A percentile compares a stretch with the other conserved stretches of the same genome.
Evolutionary conservation across 2,113 vertebrate species (phyloP).

Genomic region (Spea multiplicata): DNA sequence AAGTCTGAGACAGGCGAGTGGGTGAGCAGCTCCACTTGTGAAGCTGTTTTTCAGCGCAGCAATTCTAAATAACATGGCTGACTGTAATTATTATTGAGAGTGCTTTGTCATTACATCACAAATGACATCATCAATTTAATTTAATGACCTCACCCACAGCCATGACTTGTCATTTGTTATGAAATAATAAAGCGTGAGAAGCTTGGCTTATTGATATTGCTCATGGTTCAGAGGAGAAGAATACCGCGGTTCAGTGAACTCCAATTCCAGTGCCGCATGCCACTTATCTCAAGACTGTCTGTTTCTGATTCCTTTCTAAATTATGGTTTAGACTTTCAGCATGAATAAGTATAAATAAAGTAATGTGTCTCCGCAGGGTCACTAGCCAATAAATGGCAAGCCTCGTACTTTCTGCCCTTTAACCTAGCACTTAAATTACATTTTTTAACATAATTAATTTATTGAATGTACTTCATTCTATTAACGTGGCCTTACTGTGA

Average conservation of each 20-base stretch:
- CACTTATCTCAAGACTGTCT: constrained; percentile 22
- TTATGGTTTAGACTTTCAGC: background rate
- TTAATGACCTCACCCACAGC: constrained; percentile 29
- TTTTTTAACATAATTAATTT: background rate
- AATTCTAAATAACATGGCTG: constrained; percentile 10
- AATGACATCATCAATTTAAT: constrained; percentile 41
- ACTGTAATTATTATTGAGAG: constrained; percentile 40
- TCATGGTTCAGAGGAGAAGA: constrained; percentile 37
- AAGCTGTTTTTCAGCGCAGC: constrained; percentile 21
- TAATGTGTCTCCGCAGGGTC: background rate
- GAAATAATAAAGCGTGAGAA: constrained; percentile 21
- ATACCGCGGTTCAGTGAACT: constrained; percentile 30
- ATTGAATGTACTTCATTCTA: too few relatives aligned
- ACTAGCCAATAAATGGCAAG: background rate
- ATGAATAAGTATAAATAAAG: background rate
- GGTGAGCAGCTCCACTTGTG: background rate
- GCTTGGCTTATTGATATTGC: constrained; percentile 27
- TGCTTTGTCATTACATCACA: constrained; percentile 37
- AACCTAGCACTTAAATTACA: background rate
- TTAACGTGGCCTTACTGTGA: too few relatives aligned
- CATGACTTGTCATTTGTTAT: constrained; percentile 31
- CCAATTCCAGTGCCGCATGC: constrained; percentile 13
- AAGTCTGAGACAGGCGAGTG: background rate
- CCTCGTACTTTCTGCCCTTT: background rate
- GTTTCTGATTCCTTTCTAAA: constrained; percentile 1